These are phyloP conservation scores for Sinocyclocheilus anshuiensis DNA, from an alignment of 2,113 vertebrate species.

Conservation along the genomic window DNA sequence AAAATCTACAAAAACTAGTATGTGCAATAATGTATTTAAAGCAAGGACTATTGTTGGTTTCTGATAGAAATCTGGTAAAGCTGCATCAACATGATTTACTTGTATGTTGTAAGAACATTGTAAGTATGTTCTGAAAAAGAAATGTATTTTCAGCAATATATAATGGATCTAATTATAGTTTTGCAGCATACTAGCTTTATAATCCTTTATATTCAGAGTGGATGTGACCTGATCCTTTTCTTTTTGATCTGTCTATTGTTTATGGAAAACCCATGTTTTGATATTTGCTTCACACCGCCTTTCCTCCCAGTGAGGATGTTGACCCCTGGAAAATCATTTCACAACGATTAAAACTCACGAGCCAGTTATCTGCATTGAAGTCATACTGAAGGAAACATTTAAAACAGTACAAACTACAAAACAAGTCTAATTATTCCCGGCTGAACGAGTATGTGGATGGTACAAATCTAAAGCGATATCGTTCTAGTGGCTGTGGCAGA, in stretches of 20 bases:
- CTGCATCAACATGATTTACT: not conserved
- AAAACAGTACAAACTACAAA: slow-evolving; percentile 8
- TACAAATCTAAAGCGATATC: not conserved
- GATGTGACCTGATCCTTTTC: not conserved
- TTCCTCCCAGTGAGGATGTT: not conserved
- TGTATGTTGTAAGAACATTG: not conserved
- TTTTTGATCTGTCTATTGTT: slow-evolving; percentile 5
- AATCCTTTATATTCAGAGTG: not conserved
- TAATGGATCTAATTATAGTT: not conserved
- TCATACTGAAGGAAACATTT: slow-evolving; percentile 28
- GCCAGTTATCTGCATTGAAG: not conserved
- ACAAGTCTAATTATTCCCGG: slow-evolving; percentile 14
- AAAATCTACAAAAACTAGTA: not conserved
- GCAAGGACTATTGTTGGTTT: not conserved
- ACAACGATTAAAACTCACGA: slow-evolving; percentile 34
- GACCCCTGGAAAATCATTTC: slow-evolving; percentile 48
- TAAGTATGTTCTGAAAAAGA: not conserved
- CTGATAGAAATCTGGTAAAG: not conserved
- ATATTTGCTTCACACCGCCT: slow-evolving; percentile 28
- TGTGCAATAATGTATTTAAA: not conserved
- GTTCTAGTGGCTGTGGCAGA: slow-evolving; percentile 9
- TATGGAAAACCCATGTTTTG: slow-evolving; percentile 37
- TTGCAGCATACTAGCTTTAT: not conserved
- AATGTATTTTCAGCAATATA: not conserved
- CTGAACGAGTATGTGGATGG: slow-evolving; percentile 21